These are phyloP conservation scores for Perccottus glenii DNA, from an alignment of 2,113 vertebrate genomes.

Conservation along the genomic window DNA sequence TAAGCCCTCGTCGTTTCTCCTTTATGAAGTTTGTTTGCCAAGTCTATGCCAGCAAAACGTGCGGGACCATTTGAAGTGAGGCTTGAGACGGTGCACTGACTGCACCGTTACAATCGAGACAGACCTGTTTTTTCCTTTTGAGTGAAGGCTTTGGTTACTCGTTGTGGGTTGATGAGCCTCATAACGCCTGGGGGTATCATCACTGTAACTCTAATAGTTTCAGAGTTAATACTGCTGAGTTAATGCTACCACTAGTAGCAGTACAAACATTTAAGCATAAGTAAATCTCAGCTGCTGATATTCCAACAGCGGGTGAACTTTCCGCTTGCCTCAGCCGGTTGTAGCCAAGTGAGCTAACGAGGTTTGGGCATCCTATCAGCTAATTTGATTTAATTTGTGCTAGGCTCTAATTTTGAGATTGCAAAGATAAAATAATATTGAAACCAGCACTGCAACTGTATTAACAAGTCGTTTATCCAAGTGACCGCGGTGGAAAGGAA, in stretches of 20 bases:
- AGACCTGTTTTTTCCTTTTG: constrained; percentile 53
- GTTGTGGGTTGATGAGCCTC: constrained; percentile 39
- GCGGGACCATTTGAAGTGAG: constrained; percentile 64
- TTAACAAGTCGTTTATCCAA: constrained; percentile 54
- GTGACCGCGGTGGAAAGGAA: constrained; percentile 64
- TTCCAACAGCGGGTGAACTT: constrained; percentile 60
- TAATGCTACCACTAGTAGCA: neutral
- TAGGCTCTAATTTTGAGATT: constrained; percentile 30
- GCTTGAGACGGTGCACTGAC: constrained; percentile 58
- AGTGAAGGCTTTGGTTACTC: constrained; percentile 59
- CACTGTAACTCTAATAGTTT: neutral
- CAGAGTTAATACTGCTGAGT: constrained; percentile 22
- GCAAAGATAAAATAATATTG: constrained; percentile 18
- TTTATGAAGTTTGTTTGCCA: constrained; percentile 63
- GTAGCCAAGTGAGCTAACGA: constrained; percentile 69
- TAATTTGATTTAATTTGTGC: constrained; percentile 53
- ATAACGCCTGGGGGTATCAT: constrained; percentile 5
- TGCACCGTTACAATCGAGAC: constrained; percentile 72
- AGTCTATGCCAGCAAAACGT: constrained; percentile 68
- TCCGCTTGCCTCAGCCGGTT: constrained; percentile 62
- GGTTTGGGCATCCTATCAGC: constrained; percentile 42
- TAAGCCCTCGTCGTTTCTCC: constrained; percentile 27
- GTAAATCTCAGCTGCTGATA: constrained; percentile 23
- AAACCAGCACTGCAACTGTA: constrained; percentile 11
- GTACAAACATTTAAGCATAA: constrained; percentile 14